Conservation (phyloP, 1,140 invertebrate species). For the Procambarus virginalis region DNA sequence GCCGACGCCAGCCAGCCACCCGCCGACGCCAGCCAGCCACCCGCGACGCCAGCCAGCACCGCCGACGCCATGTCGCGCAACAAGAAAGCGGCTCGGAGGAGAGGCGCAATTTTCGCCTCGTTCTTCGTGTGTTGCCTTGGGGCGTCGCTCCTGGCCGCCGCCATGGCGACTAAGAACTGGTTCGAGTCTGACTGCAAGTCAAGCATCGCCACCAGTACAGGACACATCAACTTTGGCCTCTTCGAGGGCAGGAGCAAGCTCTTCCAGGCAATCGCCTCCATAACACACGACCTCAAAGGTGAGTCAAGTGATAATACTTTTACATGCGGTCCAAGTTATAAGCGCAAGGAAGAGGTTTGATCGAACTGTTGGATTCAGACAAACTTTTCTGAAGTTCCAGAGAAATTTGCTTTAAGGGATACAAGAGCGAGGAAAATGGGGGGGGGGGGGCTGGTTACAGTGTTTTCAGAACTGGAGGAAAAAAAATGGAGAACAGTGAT, state of each 20-base stretch:
- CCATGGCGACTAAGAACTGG: constrained; percentile 47
- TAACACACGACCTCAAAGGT: constrained; percentile 11
- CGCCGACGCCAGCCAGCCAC: too few relatives aligned
- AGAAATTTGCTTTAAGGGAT: too few relatives aligned
- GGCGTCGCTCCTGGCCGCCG: constrained; percentile 28
- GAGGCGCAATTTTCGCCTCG: neutral
- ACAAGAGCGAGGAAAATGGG: too few relatives aligned
- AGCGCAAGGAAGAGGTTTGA: too few relatives aligned
- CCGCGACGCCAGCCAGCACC: too few relatives aligned
- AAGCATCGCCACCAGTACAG: neutral
- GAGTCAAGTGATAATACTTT: neutral
- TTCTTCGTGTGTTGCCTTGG: constrained; percentile 40
- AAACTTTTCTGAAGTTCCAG: neutral
- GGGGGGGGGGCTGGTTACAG: too few relatives aligned
- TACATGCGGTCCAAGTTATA: too few relatives aligned
- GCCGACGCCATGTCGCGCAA: neutral
- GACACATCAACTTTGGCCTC: constrained; percentile 31
- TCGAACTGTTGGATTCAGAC: too few relatives aligned
- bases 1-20: too few relatives aligned
- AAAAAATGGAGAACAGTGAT: too few relatives aligned
- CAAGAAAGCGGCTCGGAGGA: neutral
- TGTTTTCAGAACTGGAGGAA: too few relatives aligned
- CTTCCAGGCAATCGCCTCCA: too few relatives aligned
- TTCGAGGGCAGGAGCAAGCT: neutral
- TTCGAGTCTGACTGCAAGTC: constrained; percentile 8